Evolutionary conservation across 2,797 vertebrate species (phyloP).

Genomic region (Tapirus indicus): DNA sequence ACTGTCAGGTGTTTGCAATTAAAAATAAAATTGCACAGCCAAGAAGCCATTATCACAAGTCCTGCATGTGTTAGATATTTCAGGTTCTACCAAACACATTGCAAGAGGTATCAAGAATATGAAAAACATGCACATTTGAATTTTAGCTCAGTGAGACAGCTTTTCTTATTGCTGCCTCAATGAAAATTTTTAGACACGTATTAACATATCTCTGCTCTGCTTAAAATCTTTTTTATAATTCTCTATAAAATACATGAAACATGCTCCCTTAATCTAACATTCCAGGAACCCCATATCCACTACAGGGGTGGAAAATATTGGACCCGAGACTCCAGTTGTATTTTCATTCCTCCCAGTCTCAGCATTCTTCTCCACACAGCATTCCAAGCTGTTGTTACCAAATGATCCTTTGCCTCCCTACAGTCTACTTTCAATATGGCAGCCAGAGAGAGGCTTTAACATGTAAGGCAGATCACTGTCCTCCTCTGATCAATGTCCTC

Average conservation of each 20-base stretch:
- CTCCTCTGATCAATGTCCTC: background rate
- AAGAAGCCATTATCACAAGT: slow-evolving; percentile 74
- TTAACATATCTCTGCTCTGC: slow-evolving; percentile 11
- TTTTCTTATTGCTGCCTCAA: slow-evolving; percentile 54
- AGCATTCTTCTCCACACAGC: background rate
- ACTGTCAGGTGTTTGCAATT: slow-evolving; percentile 80
- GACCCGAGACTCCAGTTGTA: background rate
- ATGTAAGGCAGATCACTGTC: background rate
- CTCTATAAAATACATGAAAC: slow-evolving; percentile 43
- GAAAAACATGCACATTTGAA: slow-evolving; percentile 63
- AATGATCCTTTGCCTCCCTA: background rate
- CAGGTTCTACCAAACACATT: slow-evolving; percentile 49
- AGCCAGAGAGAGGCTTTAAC: slow-evolving; percentile 24
- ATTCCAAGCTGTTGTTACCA: background rate
- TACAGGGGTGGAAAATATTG: background rate
- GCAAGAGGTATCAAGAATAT: slow-evolving; percentile 52
- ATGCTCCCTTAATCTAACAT: slow-evolving; percentile 49
- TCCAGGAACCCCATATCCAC: background rate
- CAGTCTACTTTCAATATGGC: background rate
- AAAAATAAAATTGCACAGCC: slow-evolving; percentile 77
- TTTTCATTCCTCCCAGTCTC: slow-evolving; percentile 30
- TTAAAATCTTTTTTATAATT: slow-evolving; percentile 60
- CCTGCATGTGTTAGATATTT: slow-evolving; percentile 74
- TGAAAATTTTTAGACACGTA: slow-evolving; percentile 55
- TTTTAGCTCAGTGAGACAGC: slow-evolving; percentile 56